These are phyloP conservation scores for Nothobranchius furzeri DNA, from an alignment of 2,113 vertebrate genomes.

Conservation along the genomic window DNA sequence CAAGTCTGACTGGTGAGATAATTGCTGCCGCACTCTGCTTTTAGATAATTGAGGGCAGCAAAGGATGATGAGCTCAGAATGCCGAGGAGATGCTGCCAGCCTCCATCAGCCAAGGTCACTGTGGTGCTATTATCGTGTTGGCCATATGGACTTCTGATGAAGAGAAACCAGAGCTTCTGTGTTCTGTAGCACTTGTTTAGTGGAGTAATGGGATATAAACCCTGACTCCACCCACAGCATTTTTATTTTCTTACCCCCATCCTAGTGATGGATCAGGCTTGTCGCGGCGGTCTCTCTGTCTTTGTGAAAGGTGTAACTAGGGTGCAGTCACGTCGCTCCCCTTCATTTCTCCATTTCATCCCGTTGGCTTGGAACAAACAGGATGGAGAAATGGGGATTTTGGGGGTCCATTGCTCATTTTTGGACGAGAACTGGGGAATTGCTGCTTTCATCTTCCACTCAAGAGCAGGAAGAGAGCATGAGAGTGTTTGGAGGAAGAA, in stretches of 20 bases:
- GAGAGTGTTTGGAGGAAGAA: neutral
- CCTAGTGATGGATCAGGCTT: slow-evolving; percentile 63
- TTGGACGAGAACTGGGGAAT: slow-evolving; percentile 40
- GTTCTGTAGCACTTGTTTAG: slow-evolving; percentile 61
- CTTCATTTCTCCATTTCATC: slow-evolving; percentile 57
- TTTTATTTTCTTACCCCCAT: slow-evolving; percentile 37
- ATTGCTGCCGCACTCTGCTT: slow-evolving; percentile 22
- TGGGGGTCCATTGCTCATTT: slow-evolving; percentile 55
- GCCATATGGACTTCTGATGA: slow-evolving; percentile 69
- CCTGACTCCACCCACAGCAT: slow-evolving; percentile 41
- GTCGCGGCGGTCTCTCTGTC: slow-evolving; percentile 49
- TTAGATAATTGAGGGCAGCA: slow-evolving; percentile 29
- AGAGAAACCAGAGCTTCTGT: slow-evolving; percentile 54
- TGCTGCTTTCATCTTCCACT: slow-evolving; percentile 53
- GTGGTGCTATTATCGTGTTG: slow-evolving; percentile 64
- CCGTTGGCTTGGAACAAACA: slow-evolving; percentile 29
- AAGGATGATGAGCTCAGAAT: slow-evolving; percentile 25
- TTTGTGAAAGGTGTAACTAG: slow-evolving; percentile 51
- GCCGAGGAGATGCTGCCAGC: slow-evolving; percentile 41
- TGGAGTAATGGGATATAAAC: slow-evolving; percentile 65
- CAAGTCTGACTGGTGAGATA: slow-evolving; percentile 36
- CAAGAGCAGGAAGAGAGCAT: slow-evolving; percentile 8
- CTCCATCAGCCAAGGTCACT: slow-evolving; percentile 65
- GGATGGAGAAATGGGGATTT: slow-evolving; percentile 44
- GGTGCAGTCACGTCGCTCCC: slow-evolving; percentile 42